phyloP scores from a whole-genome alignment of 2,113 vertebrate species.

The Aphelocoma coerulescens region DNA sequence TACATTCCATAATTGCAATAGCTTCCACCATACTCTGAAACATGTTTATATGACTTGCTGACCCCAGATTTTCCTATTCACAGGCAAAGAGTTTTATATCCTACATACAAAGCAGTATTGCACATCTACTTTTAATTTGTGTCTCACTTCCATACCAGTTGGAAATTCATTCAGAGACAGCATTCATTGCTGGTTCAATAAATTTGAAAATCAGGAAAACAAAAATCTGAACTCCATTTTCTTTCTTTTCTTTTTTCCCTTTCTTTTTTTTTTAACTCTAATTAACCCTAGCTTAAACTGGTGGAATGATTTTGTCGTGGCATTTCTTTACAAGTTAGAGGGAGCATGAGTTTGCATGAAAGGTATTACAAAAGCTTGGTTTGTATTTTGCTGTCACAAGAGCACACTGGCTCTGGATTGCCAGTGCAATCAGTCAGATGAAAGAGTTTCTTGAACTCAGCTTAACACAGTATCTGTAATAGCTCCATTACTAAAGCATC shows the following conservation, averaged over 20 bases:
- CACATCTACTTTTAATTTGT: neutral
- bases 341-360: neutral
- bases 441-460: constrained; percentile 40
- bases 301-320: neutral
- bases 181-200: neutral
- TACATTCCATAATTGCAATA: neutral
- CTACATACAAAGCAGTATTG: neutral
- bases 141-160: neutral
- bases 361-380: neutral
- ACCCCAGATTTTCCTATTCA: neutral
- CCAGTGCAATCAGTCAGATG: neutral
- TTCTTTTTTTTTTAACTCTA: neutral
- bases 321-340: neutral
- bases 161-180: neutral
- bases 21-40: neutral
- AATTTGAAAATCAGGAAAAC: neutral
- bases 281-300: neutral
- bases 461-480: neutral
- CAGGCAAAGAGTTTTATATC: neutral
- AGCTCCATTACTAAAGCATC: neutral
- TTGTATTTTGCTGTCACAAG: constrained; percentile 1
- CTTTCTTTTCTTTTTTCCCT: neutral
- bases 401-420: neutral
- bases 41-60: neutral
- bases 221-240: neutral